Percentiles rank a stretch among this genome's conserved stretches.
phyloP scores from a whole-genome alignment of 2,113 vertebrate species.

The Noctilio leporinus region DNA sequence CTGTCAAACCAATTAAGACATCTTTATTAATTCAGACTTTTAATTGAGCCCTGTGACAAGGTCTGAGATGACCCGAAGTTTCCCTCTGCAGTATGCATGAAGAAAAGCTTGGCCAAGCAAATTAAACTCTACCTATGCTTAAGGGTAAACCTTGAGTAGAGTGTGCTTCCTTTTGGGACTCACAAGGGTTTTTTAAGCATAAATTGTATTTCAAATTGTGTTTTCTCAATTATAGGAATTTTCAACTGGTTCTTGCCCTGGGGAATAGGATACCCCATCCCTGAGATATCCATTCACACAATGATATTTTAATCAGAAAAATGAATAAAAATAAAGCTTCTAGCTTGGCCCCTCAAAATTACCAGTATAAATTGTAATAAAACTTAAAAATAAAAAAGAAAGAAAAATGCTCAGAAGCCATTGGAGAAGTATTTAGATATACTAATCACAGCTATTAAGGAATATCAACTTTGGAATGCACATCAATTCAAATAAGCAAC shows the following conservation, averaged over 20 bases:
- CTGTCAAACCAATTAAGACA: constrained; percentile 48
- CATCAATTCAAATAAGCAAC: constrained; percentile 59
- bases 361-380: constrained; percentile 26
- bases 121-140: constrained; percentile 45
- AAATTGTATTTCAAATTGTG: constrained; percentile 41
- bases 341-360: constrained; percentile 1
- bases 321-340: constrained; percentile 44
- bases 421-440: constrained; percentile 58
- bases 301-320: constrained; percentile 43
- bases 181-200: neutral
- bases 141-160: constrained; percentile 9
- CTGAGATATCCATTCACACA: constrained; percentile 16
- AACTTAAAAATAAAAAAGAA: constrained; percentile 63
- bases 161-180: constrained; percentile 1
- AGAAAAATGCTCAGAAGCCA: constrained; percentile 45
- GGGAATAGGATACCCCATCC: neutral
- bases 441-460: constrained; percentile 59
- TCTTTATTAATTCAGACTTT: constrained; percentile 56
- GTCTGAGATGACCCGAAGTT: constrained; percentile 15
- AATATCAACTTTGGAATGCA: constrained; percentile 63
- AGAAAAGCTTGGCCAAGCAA: constrained; percentile 25
- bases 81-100: neutral
- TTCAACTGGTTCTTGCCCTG: constrained; percentile 14
- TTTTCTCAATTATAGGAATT: constrained; percentile 49
- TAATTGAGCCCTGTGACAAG: constrained; percentile 55